phyloP scores from a whole-genome alignment of 2,113 vertebrate genomes.

The Nyctereutes procyonoides region DNA sequence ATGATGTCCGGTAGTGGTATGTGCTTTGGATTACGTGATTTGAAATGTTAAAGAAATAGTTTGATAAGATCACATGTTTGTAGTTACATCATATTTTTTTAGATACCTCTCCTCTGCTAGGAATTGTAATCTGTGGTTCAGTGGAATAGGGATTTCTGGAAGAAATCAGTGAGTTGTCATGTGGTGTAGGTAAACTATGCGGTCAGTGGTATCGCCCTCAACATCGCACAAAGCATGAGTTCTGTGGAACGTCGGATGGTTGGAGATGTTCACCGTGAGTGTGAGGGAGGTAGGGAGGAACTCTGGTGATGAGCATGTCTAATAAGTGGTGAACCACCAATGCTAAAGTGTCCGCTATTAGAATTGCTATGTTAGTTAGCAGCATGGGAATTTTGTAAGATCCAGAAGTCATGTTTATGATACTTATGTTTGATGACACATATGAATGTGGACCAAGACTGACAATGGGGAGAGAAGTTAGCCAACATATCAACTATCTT shows the following conservation, averaged over 20 bases:
- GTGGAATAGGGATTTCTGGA: neutral
- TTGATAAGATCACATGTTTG: neutral
- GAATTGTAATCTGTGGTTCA: neutral
- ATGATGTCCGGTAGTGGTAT: neutral
- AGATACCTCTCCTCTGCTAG: neutral
- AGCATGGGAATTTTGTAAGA: neutral
- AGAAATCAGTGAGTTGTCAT: neutral
- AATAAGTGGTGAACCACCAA: neutral
- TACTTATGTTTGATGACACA: neutral
- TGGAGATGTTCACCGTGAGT: neutral
- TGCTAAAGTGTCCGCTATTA: neutral
- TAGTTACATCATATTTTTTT: neutral
- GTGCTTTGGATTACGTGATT: neutral
- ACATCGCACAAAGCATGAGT: neutral
- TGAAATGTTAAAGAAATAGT: constrained; percentile 5
- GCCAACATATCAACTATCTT: neutral
- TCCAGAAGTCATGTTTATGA: neutral
- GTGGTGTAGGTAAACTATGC: neutral
- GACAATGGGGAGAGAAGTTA: neutral
- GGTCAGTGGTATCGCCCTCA: neutral
- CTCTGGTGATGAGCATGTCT: neutral
- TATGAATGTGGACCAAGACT: neutral
- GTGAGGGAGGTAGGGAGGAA: neutral
- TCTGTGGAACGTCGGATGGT: neutral
- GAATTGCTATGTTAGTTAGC: neutral